Evolutionary conservation across 2,113 vertebrate species (phyloP), one percentile per base, ranked within the genome.

Genomic region (Caloenas nicobarica): DNA sequence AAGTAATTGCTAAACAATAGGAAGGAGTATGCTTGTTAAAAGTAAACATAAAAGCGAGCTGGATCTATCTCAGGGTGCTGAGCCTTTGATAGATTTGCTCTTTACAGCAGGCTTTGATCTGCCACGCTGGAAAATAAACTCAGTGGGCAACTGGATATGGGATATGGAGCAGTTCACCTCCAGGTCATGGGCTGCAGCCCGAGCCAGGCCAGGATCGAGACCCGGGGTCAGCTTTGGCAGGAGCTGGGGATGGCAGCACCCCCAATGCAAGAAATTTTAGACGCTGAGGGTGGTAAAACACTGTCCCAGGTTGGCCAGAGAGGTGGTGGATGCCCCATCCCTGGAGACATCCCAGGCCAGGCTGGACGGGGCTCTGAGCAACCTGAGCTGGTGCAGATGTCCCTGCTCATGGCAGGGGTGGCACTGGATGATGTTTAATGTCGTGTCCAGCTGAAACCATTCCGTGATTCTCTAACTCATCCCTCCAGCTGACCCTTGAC

Each of bases 21-120:
- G 77, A 93, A 93, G 60, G 77, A 44, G 53, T 42, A 36, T 40
- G 36, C 60, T 71, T 73, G 86, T 92, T 94, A 89, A 93, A 93
- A 88, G 46, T 71, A 54, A 87, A 72, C 92, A 94, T 86, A 72
- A 96, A 96, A 92, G 92, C 0, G 0, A 93, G 50, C 83, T 61
- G 73, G 36, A 36, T 91, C 95, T 88, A 10, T 84, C 73, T 79
- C 13, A 19, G 77, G 53, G 86, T 88, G 77, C 93, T 81, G 93
- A 90, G 77, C 93, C 77, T 95, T 91, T 96, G 93, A 92, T 93
- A 86, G 86, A 92, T 93, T 84, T 94, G 89, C 88, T 91, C 40
- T 88, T 93, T 88, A 54, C 70, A 69, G 76, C 64, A 56, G 76
- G 23, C 95, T 97, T 96, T 97, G 93, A 96, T 96, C 90, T 95